phyloP scores from a whole-genome alignment of 2,888 invertebrate genomes.

The Coronaproctus castanopsis region DNA sequence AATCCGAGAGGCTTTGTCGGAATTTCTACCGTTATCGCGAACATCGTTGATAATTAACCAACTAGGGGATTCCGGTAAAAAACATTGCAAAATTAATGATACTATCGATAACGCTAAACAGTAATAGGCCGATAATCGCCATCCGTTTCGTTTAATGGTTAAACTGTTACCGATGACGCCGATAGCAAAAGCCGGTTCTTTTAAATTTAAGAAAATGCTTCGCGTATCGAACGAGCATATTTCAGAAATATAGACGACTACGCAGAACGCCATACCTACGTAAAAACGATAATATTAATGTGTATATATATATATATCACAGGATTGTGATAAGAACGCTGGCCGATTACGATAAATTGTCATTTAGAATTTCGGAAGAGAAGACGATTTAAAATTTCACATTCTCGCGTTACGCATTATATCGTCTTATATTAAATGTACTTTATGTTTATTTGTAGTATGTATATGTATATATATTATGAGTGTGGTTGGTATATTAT shows the following conservation, averaged over 20 bases:
- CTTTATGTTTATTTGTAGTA: too few relatives aligned
- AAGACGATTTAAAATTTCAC: too few relatives aligned
- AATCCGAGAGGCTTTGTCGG: neutral
- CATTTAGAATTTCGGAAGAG: too few relatives aligned
- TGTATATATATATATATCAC: too few relatives aligned
- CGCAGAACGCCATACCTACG: neutral
- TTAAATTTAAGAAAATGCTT: neutral
- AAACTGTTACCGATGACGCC: neutral
- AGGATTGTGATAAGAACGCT: too few relatives aligned
- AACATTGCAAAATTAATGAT: neutral
- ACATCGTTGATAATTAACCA: neutral
- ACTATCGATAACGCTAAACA: neutral
- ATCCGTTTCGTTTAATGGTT: neutral
- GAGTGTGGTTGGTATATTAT: too few relatives aligned
- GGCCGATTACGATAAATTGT: too few relatives aligned
- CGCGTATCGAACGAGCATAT: neutral
- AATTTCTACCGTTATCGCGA: neutral
- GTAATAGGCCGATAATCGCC: neutral
- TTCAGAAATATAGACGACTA: neutral
- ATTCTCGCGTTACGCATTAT: too few relatives aligned
- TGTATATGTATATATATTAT: too few relatives aligned
- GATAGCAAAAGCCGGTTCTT: neutral
- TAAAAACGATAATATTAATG: too few relatives aligned
- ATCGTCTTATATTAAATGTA: too few relatives aligned
- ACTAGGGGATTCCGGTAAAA: neutral